A percentile compares a stretch with the other conserved stretches of the same genome.
Evolutionary conservation across 1,140 invertebrate genomes (phyloP).

Genomic region (Nephotettix cincticeps): DNA sequence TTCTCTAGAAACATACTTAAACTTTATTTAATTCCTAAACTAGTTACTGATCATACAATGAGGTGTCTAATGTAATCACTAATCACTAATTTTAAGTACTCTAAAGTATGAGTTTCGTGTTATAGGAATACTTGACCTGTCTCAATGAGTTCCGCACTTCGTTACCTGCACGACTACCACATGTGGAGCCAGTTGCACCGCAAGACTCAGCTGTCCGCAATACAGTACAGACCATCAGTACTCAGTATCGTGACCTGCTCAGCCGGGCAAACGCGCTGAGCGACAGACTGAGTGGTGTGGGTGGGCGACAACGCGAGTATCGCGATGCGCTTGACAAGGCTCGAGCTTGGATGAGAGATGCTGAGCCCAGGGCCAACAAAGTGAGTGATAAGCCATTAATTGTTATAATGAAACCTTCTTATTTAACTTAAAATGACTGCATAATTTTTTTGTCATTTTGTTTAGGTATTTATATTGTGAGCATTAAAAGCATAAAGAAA

Average conservation of each 20-base stretch:
- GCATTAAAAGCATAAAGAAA: no score
- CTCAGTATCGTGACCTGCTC: conserved; percentile 74
- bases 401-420: no score
- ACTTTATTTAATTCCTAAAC: no score
- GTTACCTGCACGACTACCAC: conserved; percentile 73
- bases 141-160: conserved; percentile 84
- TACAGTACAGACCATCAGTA: conserved; percentile 68
- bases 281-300: conserved; percentile 73
- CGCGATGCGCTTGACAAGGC: conserved; percentile 81
- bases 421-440: no score
- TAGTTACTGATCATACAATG: no score
- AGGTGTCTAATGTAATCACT: no score
- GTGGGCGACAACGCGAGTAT: conserved; percentile 77
- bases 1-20: no score
- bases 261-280: conserved; percentile 77
- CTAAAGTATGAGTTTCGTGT: conserved; percentile 61
- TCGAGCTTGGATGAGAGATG: conserved; percentile 75
- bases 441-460: no score
- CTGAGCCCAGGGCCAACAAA: conserved; percentile 54
- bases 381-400: conserved; percentile 47
- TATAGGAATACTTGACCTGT: conserved; percentile 70
- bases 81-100: conserved; percentile 91
- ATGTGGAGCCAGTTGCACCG: conserved; percentile 65
- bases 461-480: no score
- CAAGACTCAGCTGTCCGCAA: conserved; percentile 68